Base-by-base conservation (phyloP, 2,797 vertebrate species). In the Phrynocephalus forsythii region DNA sequence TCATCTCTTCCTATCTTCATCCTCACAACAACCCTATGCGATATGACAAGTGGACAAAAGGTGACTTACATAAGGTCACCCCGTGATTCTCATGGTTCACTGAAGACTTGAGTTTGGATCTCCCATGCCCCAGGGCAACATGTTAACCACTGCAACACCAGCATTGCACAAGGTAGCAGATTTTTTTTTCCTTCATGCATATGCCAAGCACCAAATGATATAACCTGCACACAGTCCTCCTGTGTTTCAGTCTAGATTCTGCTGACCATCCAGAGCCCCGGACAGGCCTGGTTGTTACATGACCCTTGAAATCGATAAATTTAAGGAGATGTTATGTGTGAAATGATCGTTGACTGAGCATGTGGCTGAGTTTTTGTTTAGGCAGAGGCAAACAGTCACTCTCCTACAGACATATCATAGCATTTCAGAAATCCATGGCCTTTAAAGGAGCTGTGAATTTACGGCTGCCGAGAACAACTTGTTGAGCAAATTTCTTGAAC, bases 401-500 rank as follows among this genome's bases (percentile, higher is more conserved):
- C 73, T 69, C 56, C 24, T 44, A 69, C 48, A 18, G 1, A 82
- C 1, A 1, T 75, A 7, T 44, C 6, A 8, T 10, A 87, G 80
- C 30, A 38, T 75, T 73, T 48, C 16, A 87, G 84, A 91, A 9
- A 4, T 87, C 60, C 73, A 15, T 30, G 30, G 18, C 71, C 50
- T 83, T 90, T 84, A 80, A 67, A 38, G 81, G 0, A 85, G 38
- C 1, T 15, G 16, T 44, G 1, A 79, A 90, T 92, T 86, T 88
- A 86, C 2, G 83, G 66, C 83, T 88, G 82, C 84, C 52, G 60
- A 89, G 73, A 1, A 9, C 0, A 84, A 85, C 8, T 83, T 91
- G 26, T 56, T 83, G 38, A 90, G 78, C 85, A 92, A 89, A 86
- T 38, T 56, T 87, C 87, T 86, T 91, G 68, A 92, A n/a, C 86